phyloP scores from a whole-genome alignment of 35 echinoderm and acorn worm species.

The Stichopus chloronotus region DNA sequence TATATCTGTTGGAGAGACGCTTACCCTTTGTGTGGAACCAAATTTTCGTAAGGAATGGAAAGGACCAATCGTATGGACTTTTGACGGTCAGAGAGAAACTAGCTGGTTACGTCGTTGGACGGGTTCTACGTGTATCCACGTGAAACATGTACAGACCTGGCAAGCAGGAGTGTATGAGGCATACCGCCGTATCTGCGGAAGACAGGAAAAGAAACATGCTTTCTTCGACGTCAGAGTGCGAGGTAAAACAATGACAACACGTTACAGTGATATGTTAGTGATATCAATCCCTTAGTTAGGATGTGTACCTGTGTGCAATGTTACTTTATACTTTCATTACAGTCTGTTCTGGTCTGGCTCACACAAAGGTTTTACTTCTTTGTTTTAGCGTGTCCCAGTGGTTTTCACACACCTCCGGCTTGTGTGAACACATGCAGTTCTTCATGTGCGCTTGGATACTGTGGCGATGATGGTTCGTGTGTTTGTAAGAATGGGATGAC shows the following conservation, averaged over 20 bases:
- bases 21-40: background rate
- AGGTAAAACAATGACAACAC: background rate
- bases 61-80: background rate
- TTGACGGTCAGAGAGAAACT: background rate
- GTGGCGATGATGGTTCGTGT: background rate
- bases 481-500: background rate
- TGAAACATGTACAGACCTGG: background rate
- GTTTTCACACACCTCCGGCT: background rate
- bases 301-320: too few species aligned
- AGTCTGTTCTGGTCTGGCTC: too few species aligned
- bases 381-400: constrained; percentile 12
- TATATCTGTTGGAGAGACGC: background rate
- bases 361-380: too few species aligned
- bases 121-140: background rate
- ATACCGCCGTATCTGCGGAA: background rate
- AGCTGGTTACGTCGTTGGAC: background rate
- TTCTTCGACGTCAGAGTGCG: background rate
- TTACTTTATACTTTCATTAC: too few species aligned
- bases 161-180: background rate
- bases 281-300: too few species aligned
- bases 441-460: background rate
- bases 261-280: too few species aligned
- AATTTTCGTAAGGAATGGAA: constrained; percentile 19
- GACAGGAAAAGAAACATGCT: background rate
- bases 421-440: background rate